These are phyloP conservation scores for Lycodopsis pacificus DNA, from an alignment of 2,797 vertebrate species.

Conservation along the genomic window DNA sequence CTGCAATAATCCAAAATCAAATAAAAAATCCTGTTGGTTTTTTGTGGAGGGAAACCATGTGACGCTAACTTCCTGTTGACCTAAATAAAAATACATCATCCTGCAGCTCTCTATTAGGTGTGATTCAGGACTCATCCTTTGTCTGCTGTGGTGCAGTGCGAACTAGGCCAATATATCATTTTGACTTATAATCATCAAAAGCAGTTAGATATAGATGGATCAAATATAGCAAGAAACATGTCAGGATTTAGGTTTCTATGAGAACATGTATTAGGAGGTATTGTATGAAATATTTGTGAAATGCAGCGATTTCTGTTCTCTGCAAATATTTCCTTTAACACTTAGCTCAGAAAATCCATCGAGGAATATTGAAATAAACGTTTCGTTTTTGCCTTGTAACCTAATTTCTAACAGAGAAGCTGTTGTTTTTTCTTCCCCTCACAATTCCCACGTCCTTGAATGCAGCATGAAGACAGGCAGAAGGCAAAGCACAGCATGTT, in stretches of 20 bases:
- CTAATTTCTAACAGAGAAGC: background rate
- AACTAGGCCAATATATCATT: too few relatives aligned
- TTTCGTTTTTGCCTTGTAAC: background rate
- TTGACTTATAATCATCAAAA: too few relatives aligned
- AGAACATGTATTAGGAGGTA: background rate
- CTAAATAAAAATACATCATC: too few relatives aligned
- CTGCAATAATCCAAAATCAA: too few relatives aligned
- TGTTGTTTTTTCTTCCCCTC: accelerated
- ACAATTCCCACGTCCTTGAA: background rate
- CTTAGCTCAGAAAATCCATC: background rate
- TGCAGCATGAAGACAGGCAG: constrained; percentile 11
- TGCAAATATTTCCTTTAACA: background rate
- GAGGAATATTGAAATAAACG: background rate
- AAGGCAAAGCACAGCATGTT: constrained; percentile 45
- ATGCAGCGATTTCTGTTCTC: background rate
- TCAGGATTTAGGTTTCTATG: background rate
- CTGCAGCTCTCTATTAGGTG: too few relatives aligned
- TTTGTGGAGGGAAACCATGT: too few relatives aligned
- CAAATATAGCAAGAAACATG: background rate
- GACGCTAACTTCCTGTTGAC: too few relatives aligned
- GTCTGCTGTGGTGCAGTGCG: too few relatives aligned
- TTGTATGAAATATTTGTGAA: background rate
- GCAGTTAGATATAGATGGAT: background rate
- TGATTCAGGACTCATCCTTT: too few relatives aligned
- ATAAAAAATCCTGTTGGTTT: too few relatives aligned